These are phyloP conservation scores for Lithophane socia DNA, from an alignment of 2,888 invertebrate species.

Conservation along the genomic window DNA sequence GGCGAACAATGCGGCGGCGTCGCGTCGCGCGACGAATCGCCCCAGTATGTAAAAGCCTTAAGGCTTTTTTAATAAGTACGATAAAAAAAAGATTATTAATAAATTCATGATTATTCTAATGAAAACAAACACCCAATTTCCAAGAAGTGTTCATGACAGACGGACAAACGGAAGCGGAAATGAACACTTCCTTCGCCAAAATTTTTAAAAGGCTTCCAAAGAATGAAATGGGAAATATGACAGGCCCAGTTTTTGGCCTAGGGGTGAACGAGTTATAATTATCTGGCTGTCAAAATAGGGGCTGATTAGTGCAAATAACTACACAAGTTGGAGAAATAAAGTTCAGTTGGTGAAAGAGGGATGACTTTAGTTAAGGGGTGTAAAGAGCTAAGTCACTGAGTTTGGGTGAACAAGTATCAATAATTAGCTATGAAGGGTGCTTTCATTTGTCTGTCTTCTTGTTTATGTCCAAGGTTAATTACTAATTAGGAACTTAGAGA, in stretches of 20 bases:
- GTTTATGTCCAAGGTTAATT: background rate
- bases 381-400: conserved; percentile 28
- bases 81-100: too few species aligned
- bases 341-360: conserved; percentile 22
- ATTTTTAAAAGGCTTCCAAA: conserved; percentile 61
- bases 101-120: conserved; percentile 43
- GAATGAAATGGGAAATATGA: conserved; percentile 57
- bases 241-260: conserved; percentile 60
- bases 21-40: too few species aligned
- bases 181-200: conserved; percentile 63
- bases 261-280: conserved; percentile 65
- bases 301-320: conserved; percentile 58
- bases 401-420: conserved; percentile 11
- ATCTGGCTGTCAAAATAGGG: conserved; percentile 61
- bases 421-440: conserved; percentile 8
- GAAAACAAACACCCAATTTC: conserved; percentile 49
- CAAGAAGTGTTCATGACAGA: conserved; percentile 59
- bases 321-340: conserved; percentile 49
- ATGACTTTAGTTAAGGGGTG: conserved; percentile 13
- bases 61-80: background rate
- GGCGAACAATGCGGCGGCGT: too few species aligned
- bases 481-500: background rate
- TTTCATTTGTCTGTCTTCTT: background rate
- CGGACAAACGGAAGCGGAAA: conserved; percentile 65
- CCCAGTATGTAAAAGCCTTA: too few species aligned